Base-by-base conservation (phyloP, 2,797 vertebrate genomes). In the Manis crassicaudata region DNA sequence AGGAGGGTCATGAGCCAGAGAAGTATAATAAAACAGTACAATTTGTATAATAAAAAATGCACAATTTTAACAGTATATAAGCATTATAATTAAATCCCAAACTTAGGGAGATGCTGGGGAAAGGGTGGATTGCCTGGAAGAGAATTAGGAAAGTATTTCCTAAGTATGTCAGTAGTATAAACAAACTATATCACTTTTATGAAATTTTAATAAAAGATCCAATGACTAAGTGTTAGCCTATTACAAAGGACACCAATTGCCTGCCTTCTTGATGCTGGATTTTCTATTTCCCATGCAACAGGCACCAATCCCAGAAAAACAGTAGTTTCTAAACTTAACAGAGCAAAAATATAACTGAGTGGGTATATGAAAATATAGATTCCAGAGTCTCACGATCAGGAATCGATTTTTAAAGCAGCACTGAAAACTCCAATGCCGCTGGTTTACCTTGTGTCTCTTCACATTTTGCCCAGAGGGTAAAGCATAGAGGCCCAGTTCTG, bases 21-120 rank as follows among this genome's bases (percentile, higher is more conserved):
- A 92, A 70, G 17, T 65, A 77, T 29, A 94, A 43, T 37, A 83
- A 92, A 92, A 62, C 20, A 72, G 7, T 10, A 46, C 46, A 11
- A 46, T 46, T 46, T 46, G 46, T 46, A 37, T 46, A 79, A 89
- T 70, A 3, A 90, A 84, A 35, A 93, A 56, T 5, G 29, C 35
- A 84, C 3, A 37, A 43, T 46, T 58, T 94, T 68, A 88, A 50
- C 46, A 81, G 43, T 56, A 67, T 70, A 50, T 54, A 40, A 40
- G 27, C 89, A 87, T 70, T 90, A 75, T 54, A 86, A 84, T 56
- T 75, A 81, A 76, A 95, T 67, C 32, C 18, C 60, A 96, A 54
- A 72, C 40, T 73, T 90, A 50, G 27, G 25, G 37, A 62, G 27
- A 32, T 70, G 14, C 54, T 67, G 62, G 79, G 27, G 40, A 75